A percentile compares a stretch with the other conserved stretches of the same genome.
phyloP scores from a whole-genome alignment of 1,140 invertebrate species.

The Plodia interpunctella region DNA sequence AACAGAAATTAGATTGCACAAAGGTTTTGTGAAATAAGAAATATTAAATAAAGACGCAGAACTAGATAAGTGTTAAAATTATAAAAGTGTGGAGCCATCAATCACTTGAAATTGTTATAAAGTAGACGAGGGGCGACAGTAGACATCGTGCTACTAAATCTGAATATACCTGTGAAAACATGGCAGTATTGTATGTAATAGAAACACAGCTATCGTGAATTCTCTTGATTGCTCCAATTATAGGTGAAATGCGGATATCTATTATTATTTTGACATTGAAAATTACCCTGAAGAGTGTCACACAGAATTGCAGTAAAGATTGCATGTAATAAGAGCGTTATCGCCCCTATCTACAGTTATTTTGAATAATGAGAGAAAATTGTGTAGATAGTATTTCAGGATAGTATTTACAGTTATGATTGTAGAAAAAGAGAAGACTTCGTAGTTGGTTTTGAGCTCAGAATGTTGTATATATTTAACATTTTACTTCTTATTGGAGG shows the following conservation, averaged over 20 bases:
- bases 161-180: too few relatives aligned
- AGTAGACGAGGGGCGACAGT: too few relatives aligned
- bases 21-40: too few relatives aligned
- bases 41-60: too few relatives aligned
- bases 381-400: not conserved
- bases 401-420: not conserved
- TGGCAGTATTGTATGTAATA: too few relatives aligned
- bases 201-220: too few relatives aligned
- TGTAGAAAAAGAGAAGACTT: not conserved
- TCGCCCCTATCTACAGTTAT: not conserved
- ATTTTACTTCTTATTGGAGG: not conserved
- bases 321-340: not conserved
- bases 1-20: too few relatives aligned
- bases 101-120: too few relatives aligned
- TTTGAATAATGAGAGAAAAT: constrained; percentile 3
- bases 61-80: too few relatives aligned
- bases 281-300: not conserved
- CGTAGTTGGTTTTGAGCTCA: not conserved
- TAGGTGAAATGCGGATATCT: not conserved
- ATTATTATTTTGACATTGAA: not conserved
- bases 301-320: not conserved
- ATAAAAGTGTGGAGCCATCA: too few relatives aligned
- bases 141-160: too few relatives aligned
- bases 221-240: too few relatives aligned
- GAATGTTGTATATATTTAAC: not conserved